These are phyloP conservation scores for Glaucidium brasilianum DNA, from an alignment of 2,113 vertebrate genomes.

Conservation along the genomic window DNA sequence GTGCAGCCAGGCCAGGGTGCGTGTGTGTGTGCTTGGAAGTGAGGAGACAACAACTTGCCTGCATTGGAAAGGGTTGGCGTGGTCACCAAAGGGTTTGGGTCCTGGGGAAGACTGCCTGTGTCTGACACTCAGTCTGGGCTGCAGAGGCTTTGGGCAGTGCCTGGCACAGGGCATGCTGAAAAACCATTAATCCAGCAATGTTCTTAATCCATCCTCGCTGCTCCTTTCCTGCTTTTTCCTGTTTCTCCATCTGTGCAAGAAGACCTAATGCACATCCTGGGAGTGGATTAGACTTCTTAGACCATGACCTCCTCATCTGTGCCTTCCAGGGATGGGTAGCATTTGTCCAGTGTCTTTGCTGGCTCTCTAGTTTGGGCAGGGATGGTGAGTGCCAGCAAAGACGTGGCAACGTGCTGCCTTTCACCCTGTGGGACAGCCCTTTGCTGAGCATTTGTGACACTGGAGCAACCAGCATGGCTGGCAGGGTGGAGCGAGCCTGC, in stretches of 20 bases:
- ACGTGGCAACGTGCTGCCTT: accelerated
- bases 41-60: background rate
- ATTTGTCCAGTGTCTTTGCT: background rate
- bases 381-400: background rate
- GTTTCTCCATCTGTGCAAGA: slow-evolving; percentile 8
- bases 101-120: background rate
- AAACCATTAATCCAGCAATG: background rate
- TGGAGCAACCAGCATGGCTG: background rate
- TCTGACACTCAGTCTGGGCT: background rate
- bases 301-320: background rate
- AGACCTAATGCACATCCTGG: background rate
- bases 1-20: background rate
- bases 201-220: background rate
- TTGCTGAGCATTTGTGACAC: background rate
- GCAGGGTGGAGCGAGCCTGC: background rate
- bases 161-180: background rate
- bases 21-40: background rate
- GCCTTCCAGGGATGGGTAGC: background rate
- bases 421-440: background rate
- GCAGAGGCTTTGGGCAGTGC: background rate
- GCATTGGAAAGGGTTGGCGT: background rate
- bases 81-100: background rate
- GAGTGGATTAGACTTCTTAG: slow-evolving; percentile 9
- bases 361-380: background rate
- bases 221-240: slow-evolving; percentile 15